These are phyloP conservation scores for Colossoma macropomum DNA, from an alignment of 2,113 vertebrate species.

Conservation along the genomic window DNA sequence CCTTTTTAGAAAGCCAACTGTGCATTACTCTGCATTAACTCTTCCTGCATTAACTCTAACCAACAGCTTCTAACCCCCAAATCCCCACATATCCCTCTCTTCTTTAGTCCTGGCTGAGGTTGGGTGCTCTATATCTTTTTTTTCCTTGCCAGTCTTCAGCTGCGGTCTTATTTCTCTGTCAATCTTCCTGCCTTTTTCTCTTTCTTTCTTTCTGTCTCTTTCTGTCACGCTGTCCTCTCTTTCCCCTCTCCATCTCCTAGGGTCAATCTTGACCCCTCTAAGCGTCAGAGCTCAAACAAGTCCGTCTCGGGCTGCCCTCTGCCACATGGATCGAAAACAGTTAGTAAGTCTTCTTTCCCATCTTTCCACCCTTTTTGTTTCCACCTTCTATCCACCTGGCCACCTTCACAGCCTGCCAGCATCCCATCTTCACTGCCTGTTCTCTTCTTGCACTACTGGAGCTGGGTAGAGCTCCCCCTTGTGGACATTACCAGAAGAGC, in stretches of 20 bases:
- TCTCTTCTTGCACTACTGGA: not conserved
- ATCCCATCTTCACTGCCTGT: not conserved
- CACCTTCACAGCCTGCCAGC: constrained; percentile 18
- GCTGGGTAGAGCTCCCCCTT: constrained; percentile 53
- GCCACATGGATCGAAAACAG: constrained; percentile 94
- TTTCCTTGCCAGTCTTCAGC: constrained; percentile 65
- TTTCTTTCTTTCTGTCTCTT: constrained; percentile 38
- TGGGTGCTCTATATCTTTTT: constrained; percentile 69
- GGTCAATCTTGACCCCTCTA: constrained; percentile 98
- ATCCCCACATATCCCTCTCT: constrained; percentile 37
- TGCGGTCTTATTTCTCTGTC: constrained; percentile 67
- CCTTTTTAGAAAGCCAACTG: constrained; percentile 12
- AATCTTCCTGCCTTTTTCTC: constrained; percentile 50
- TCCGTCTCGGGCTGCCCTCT: constrained; percentile 92
- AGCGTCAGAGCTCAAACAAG: constrained; percentile 96
- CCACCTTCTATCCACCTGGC: constrained; percentile 29
- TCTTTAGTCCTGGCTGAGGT: constrained; percentile 67
- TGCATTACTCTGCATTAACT: constrained; percentile 22
- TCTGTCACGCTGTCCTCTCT: constrained; percentile 50
- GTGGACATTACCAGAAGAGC: constrained; percentile 41
- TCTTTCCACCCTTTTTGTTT: constrained; percentile 63
- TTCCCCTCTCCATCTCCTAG: constrained; percentile 78
- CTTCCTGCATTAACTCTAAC: constrained; percentile 48
- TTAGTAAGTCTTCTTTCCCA: constrained; percentile 87
- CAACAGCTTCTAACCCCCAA: constrained; percentile 42